Evolutionary conservation across 2,797 vertebrate species (phyloP).

Genomic region (Chrosomus eos): DNA sequence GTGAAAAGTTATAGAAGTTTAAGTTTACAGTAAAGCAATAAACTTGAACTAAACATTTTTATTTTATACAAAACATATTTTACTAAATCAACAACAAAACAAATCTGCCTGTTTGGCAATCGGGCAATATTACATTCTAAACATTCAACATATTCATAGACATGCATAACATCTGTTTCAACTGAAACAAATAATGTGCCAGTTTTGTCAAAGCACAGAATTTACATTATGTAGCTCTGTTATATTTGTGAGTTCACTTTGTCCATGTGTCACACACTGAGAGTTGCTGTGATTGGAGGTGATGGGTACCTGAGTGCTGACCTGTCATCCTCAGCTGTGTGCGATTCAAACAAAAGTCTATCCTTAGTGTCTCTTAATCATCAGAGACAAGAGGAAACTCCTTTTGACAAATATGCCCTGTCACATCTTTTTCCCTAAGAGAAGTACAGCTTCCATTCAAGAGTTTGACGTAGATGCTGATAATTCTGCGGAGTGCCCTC

Average conservation of each 20-base stretch:
- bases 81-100: too few species aligned
- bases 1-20: too few species aligned
- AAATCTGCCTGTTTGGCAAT: too few species aligned
- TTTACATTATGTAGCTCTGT: not conserved
- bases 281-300: constrained; percentile 34
- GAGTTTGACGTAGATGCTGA: constrained; percentile 35
- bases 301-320: constrained; percentile 31
- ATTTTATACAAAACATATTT: too few species aligned
- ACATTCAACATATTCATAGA: not conserved
- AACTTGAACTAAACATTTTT: too few species aligned
- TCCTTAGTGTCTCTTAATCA: constrained; percentile 60
- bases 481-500: constrained; percentile 36
- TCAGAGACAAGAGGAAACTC: constrained; percentile 57
- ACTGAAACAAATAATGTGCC: not conserved
- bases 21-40: too few species aligned
- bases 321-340: constrained; percentile 38
- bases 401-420: constrained; percentile 61
- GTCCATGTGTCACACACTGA: constrained; percentile 28
- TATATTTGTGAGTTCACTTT: constrained; percentile 9
- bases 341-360: constrained; percentile 52
- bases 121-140: not conserved
- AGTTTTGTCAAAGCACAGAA: not conserved
- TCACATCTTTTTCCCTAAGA: constrained; percentile 51
- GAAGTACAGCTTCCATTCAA: constrained; percentile 42
- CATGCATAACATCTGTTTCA: not conserved